phyloP scores from a whole-genome alignment of 2,888 invertebrate species.

The Drosophila lacicola region DNA sequence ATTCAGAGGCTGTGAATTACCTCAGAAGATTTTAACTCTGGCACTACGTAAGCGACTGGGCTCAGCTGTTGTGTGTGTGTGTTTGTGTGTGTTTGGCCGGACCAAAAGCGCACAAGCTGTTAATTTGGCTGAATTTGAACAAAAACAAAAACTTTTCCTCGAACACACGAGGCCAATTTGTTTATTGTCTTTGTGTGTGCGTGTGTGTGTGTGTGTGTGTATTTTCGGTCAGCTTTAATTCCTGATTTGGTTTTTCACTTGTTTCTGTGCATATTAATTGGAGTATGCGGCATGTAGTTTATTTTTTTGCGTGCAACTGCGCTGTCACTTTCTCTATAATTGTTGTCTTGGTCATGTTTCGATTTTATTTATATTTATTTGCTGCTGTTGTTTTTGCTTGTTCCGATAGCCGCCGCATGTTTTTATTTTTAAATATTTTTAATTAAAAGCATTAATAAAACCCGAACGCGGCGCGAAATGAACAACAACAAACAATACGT shows the following conservation, averaged over 20 bases:
- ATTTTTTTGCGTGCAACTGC: constrained; percentile 25
- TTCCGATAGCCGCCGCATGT: constrained; percentile 52
- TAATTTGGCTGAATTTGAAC: constrained; percentile 37
- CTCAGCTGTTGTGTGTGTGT: constrained; percentile 13
- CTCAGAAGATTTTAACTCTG: constrained; percentile 28
- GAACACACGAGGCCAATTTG: constrained; percentile 44
- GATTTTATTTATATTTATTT: constrained; percentile 52
- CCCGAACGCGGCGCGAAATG: constrained; percentile 3
- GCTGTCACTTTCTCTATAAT: constrained; percentile 73
- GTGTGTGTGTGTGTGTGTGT: constrained; percentile 6
- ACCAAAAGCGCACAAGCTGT: constrained; percentile 17
- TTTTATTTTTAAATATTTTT: constrained; percentile 48
- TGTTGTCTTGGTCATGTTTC: constrained; percentile 64
- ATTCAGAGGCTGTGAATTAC: constrained; percentile 44
- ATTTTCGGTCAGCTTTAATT: constrained; percentile 23
- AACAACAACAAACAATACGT: background rate
- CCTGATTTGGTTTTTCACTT: constrained; percentile 33
- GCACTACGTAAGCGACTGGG: constrained; percentile 24
- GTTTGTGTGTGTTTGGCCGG: constrained; percentile 12
- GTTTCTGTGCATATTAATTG: constrained; percentile 54
- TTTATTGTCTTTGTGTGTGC: constrained; percentile 31
- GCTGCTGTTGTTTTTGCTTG: constrained; percentile 16
- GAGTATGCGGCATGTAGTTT: constrained; percentile 37
- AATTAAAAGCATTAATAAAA: constrained; percentile 48
- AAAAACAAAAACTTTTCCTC: constrained; percentile 41